Conservation (phyloP, 2,888 invertebrate genomes). For the Sarcophaga variegata region DNA sequence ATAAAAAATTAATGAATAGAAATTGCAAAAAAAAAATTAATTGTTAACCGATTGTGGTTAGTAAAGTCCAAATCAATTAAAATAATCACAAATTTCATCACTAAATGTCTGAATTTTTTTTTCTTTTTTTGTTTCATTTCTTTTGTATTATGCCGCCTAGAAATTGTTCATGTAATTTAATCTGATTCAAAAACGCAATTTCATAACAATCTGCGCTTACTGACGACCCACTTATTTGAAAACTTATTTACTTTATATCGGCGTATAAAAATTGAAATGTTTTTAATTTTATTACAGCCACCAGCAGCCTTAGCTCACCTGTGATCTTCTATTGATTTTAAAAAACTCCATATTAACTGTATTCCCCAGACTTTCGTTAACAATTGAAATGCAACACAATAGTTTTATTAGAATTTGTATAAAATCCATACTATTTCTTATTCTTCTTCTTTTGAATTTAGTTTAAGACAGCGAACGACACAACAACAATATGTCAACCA, state of each 20-base stretch:
- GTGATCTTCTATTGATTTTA: slow-evolving; percentile 53
- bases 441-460: slow-evolving; percentile 11
- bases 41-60: neutral
- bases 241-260: neutral
- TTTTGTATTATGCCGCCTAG: neutral
- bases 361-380: slow-evolving; percentile 19
- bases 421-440: slow-evolving; percentile 42
- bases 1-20: neutral
- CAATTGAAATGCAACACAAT: slow-evolving; percentile 22
- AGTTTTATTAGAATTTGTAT: slow-evolving; percentile 44
- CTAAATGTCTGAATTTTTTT: neutral
- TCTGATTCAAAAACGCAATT: neutral
- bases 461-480: slow-evolving; percentile 33
- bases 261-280: neutral
- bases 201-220: neutral
- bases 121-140: neutral
- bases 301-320: slow-evolving; percentile 29
- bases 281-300: neutral
- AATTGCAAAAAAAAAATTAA: too few relatives aligned
- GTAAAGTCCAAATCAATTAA: neutral
- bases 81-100: neutral
- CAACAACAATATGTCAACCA: slow-evolving; percentile 58
- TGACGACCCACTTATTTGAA: neutral
- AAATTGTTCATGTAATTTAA: neutral
- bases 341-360: slow-evolving; percentile 54